Evolutionary conservation across 2,113 vertebrate genomes (phyloP).

Genomic region (Pyrgilauda ruficollis): DNA sequence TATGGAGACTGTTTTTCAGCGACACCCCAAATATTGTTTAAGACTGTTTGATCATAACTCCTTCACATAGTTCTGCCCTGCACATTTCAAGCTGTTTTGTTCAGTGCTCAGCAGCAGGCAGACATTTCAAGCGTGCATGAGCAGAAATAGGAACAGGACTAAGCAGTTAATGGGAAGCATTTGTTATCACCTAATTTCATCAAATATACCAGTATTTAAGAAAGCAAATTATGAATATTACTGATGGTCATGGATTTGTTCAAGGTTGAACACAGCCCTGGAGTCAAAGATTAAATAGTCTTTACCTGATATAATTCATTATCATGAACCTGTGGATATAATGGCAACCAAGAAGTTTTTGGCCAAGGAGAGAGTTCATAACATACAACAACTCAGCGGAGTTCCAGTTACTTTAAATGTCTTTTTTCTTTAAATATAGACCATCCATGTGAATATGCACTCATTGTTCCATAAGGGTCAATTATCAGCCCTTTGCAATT

Average conservation of each 20-base stretch:
- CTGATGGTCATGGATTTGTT: not conserved
- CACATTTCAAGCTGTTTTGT: not conserved
- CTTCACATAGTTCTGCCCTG: not conserved
- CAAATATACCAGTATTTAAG: conserved; percentile 4
- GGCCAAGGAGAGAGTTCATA: conserved; percentile 26
- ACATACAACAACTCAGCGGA: not conserved
- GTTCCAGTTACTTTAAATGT: not conserved
- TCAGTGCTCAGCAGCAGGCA: not conserved
- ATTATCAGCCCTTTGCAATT: conserved; percentile 4
- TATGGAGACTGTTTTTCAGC: not conserved
- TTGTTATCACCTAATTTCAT: conserved; percentile 15
- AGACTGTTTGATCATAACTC: not conserved
- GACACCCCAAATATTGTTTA: not conserved
- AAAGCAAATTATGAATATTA: not conserved
- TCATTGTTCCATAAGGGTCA: not conserved
- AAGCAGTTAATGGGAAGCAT: not conserved
- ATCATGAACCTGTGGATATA: not conserved
- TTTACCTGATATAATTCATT: conserved; percentile 17
- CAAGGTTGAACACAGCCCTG: conserved; percentile 9
- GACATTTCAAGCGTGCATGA: not conserved
- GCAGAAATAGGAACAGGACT: not conserved
- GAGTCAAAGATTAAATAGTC: not conserved
- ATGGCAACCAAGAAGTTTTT: not conserved
- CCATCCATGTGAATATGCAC: not conserved
- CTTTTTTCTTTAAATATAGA: conserved; percentile 21